These are phyloP conservation scores for Nemoura dubitans DNA, from an alignment of 2,888 invertebrate species.

Conservation along the genomic window DNA sequence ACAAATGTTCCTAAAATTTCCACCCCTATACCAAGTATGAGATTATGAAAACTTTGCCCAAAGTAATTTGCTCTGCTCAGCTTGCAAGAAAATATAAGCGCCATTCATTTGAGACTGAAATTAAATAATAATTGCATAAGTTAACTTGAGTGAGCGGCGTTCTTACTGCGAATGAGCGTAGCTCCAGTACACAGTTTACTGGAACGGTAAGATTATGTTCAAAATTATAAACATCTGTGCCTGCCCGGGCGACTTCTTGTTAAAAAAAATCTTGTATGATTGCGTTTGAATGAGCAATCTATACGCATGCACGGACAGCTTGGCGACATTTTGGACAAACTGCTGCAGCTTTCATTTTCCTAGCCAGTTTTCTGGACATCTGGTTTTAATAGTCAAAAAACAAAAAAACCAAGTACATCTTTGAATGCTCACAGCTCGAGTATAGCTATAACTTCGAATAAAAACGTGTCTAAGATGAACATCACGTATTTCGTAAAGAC, in stretches of 20 bases:
- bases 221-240: neutral
- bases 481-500: no score
- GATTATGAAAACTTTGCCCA: neutral
- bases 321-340: neutral
- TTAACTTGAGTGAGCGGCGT: neutral
- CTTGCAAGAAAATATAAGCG: neutral
- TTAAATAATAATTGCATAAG: neutral
- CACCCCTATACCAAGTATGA: neutral
- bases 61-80: neutral
- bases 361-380: neutral
- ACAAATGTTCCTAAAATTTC: neutral
- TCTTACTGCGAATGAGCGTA: neutral
- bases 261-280: neutral
- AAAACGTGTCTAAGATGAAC: no score
- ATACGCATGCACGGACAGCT: neutral
- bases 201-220: neutral
- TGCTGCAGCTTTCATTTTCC: neutral
- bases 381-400: neutral
- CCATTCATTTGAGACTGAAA: neutral
- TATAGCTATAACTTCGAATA: no score
- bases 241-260: neutral
- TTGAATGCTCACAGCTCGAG: no score
- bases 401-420: neutral
- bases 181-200: neutral
- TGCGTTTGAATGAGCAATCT: neutral